Conservation (phyloP, 2,797 vertebrate genomes). For the Tinamus major region DNA sequence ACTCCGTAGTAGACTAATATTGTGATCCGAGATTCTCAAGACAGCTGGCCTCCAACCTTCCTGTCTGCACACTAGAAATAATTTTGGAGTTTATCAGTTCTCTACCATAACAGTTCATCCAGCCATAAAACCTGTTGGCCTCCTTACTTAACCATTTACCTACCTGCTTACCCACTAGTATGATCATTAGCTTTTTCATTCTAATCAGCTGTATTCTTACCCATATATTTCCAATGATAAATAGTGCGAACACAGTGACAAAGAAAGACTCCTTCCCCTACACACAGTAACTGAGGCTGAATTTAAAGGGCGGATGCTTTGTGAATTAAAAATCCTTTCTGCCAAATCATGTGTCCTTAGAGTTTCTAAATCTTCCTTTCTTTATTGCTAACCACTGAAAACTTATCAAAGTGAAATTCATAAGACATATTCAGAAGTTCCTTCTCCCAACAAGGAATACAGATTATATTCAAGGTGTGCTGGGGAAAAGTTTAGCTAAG, state of each 20-base stretch:
- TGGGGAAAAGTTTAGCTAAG: background rate
- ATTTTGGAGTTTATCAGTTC: conserved; percentile 67
- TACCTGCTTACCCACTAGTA: background rate
- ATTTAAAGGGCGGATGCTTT: conserved; percentile 56
- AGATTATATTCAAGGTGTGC: background rate
- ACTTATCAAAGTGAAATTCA: conserved; percentile 17
- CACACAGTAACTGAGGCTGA: conserved; percentile 59
- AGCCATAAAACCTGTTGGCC: conserved; percentile 48
- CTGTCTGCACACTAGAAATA: conserved; percentile 64
- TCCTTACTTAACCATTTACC: conserved; percentile 54
- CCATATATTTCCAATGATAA: background rate
- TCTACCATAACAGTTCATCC: conserved; percentile 56
- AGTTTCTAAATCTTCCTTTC: conserved; percentile 65
- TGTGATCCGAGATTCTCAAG: conserved; percentile 71
- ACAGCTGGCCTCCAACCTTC: conserved; percentile 71
- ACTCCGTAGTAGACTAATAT: conserved; percentile 65
- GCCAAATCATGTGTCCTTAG: conserved; percentile 39
- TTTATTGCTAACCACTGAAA: conserved; percentile 58
- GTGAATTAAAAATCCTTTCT: conserved; percentile 63
- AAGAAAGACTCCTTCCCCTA: conserved; percentile 47
- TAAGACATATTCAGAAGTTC: conserved; percentile 29
- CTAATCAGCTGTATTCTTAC: background rate
- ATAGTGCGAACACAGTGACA: conserved; percentile 32
- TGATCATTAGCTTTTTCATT: background rate
- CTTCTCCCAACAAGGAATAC: conserved; percentile 38